Percentiles rank a stretch among this genome's conserved stretches.
These are phyloP conservation scores for Holothuria leucospilota DNA, from an alignment of 53 echinoderm and acorn worm genomes.

Conservation along the genomic window DNA sequence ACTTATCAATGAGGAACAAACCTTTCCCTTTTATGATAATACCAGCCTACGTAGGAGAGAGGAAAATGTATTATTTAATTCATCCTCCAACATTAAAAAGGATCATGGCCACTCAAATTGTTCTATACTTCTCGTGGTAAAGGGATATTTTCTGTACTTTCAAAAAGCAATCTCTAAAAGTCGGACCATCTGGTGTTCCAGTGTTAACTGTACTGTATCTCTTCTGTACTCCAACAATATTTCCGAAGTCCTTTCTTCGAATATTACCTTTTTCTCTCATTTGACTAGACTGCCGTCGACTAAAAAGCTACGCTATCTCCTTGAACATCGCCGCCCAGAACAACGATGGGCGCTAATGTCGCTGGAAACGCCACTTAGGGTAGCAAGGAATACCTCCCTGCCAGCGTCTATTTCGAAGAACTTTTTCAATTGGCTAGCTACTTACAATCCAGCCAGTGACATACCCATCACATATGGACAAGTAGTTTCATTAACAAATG, in stretches of 20 bases:
- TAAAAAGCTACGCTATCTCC: background rate
- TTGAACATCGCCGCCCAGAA: background rate
- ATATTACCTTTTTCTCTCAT: conserved; percentile 40
- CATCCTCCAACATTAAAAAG: too few species aligned
- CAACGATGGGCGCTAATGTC: conserved; percentile 39
- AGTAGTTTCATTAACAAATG: background rate
- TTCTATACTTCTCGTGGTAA: background rate
- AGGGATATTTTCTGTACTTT: conserved; percentile 14
- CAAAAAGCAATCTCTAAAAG: background rate
- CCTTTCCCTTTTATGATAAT: too few species aligned
- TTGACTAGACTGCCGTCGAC: background rate
- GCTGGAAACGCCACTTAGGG: conserved; percentile 28
- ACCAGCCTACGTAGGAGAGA: too few species aligned
- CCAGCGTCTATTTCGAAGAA: background rate
- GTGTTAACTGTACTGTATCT: background rate
- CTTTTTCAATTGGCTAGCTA: conserved; percentile 25
- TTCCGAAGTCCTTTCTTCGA: background rate
- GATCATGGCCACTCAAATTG: background rate
- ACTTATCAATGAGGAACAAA: too few species aligned
- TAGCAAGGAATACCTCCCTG: conserved; percentile 24
- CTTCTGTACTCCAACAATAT: background rate
- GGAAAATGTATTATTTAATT: too few species aligned
- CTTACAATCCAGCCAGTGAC: conserved; percentile 34
- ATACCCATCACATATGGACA: conserved; percentile 25
- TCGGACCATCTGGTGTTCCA: background rate